These are phyloP conservation scores for Dicentrarchus labrax DNA, from an alignment of 2,113 vertebrate species.

Conservation along the genomic window DNA sequence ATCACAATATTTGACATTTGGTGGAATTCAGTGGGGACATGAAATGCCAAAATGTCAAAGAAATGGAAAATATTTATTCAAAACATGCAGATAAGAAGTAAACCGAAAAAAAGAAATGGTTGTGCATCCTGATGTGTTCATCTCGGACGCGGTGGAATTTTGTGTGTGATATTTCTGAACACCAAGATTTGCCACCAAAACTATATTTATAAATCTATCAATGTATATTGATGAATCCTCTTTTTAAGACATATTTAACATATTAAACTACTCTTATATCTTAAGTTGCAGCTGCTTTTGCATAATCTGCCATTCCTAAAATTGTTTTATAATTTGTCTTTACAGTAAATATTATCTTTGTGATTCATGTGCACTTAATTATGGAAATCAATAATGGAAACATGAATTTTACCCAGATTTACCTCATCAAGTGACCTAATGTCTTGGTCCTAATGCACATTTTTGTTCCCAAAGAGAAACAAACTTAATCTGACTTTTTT, in stretches of 20 bases:
- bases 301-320: neutral
- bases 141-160: neutral
- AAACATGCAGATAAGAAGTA: slow-evolving; percentile 29
- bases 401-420: neutral
- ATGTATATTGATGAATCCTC: neutral
- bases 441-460: neutral
- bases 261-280: neutral
- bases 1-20: slow-evolving; percentile 71
- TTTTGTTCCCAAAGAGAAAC: slow-evolving; percentile 6
- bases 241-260: neutral
- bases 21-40: slow-evolving; percentile 52
- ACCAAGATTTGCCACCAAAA: neutral
- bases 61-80: slow-evolving; percentile 27
- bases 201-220: neutral
- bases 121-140: neutral
- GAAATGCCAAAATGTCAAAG: slow-evolving; percentile 53
- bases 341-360: neutral
- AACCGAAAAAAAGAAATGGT: neutral
- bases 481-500: slow-evolving; percentile 4
- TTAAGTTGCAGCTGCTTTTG: neutral
- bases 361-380: neutral
- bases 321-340: neutral
- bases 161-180: neutral
- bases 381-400: neutral
- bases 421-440: neutral